Evolutionary conservation across 2,888 invertebrate genomes (phyloP).

Genomic region (Agonum fuliginosum): DNA sequence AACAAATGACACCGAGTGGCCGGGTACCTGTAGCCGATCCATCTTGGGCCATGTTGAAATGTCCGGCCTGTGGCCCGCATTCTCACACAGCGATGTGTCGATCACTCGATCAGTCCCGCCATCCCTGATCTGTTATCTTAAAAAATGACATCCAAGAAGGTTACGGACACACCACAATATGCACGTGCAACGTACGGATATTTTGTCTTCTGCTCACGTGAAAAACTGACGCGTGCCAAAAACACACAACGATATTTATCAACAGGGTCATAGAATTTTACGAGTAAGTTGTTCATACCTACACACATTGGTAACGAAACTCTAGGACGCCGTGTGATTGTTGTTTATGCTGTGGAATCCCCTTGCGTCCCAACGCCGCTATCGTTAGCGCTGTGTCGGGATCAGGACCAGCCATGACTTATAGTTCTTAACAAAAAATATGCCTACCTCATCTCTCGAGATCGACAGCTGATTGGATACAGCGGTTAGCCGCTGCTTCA

Average conservation of each 20-base stretch:
- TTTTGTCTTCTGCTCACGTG: constrained; percentile 44
- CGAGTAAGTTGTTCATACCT: constrained; percentile 17
- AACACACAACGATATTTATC: constrained; percentile 33
- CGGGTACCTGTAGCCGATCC: constrained; percentile 38
- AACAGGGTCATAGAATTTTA: constrained; percentile 39
- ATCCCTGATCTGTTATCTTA: constrained; percentile 52
- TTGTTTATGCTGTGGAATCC: background rate
- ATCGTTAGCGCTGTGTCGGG: constrained; percentile 48
- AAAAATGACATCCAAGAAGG: constrained; percentile 45
- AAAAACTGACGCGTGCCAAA: constrained; percentile 40
- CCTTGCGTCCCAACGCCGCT: constrained; percentile 11
- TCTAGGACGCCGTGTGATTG: constrained; percentile 11
- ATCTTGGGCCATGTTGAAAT: constrained; percentile 44
- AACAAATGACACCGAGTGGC: constrained; percentile 34
- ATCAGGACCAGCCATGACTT: constrained; percentile 54
- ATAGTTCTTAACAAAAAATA: constrained; percentile 53
- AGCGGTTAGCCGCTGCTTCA: constrained; percentile 56
- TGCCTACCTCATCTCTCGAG: constrained; percentile 58
- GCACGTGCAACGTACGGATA: constrained; percentile 36
- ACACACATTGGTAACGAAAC: background rate
- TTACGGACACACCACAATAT: background rate
- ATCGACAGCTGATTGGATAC: constrained; percentile 60
- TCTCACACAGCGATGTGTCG: constrained; percentile 50
- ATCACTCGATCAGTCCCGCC: too few species aligned
- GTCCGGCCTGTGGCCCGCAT: constrained; percentile 44